Evolutionary conservation across 1,140 invertebrate species (phyloP).

Genomic region (Matsumurasca onukii): DNA sequence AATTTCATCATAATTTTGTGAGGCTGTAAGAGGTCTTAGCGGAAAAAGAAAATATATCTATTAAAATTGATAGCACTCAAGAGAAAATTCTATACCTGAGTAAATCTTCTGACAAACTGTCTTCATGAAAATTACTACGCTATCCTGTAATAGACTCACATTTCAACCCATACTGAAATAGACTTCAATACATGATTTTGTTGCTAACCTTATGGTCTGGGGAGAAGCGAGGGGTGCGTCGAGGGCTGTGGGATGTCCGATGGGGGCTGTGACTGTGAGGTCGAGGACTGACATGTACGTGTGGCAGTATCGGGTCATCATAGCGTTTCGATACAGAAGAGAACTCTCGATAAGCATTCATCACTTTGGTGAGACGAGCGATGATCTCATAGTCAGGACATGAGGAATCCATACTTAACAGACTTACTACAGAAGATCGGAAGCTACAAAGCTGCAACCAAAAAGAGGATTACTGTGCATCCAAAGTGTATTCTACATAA

Average conservation of each 20-base stretch:
- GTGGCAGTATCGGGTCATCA: slow-evolving; percentile 39
- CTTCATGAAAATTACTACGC: too few species aligned
- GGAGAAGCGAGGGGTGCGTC: slow-evolving; percentile 7
- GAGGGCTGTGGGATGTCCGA: slow-evolving; percentile 5
- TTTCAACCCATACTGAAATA: too few species aligned
- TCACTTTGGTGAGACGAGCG: slow-evolving; percentile 69
- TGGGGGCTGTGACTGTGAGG: not conserved
- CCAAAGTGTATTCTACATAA: too few species aligned
- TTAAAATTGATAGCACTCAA: too few species aligned
- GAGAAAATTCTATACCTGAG: too few species aligned
- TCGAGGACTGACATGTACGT: slow-evolving; percentile 29
- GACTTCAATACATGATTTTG: too few species aligned
- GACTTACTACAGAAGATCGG: slow-evolving; percentile 63
- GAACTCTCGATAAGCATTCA: slow-evolving; percentile 75
- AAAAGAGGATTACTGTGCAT: too few species aligned
- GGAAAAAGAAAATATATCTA: too few species aligned
- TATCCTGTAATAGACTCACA: too few species aligned
- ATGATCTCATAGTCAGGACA: slow-evolving; percentile 76
- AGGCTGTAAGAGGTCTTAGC: too few species aligned
- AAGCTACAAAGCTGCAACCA: slow-evolving; percentile 65
- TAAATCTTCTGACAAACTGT: too few species aligned
- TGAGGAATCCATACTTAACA: slow-evolving; percentile 64
- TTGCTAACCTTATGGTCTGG: slow-evolving; percentile 29
- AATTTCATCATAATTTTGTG: too few species aligned
- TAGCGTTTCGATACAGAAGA: slow-evolving; percentile 68